phyloP scores from a whole-genome alignment of 2,113 vertebrate genomes.

The Alethe castanea region DNA sequence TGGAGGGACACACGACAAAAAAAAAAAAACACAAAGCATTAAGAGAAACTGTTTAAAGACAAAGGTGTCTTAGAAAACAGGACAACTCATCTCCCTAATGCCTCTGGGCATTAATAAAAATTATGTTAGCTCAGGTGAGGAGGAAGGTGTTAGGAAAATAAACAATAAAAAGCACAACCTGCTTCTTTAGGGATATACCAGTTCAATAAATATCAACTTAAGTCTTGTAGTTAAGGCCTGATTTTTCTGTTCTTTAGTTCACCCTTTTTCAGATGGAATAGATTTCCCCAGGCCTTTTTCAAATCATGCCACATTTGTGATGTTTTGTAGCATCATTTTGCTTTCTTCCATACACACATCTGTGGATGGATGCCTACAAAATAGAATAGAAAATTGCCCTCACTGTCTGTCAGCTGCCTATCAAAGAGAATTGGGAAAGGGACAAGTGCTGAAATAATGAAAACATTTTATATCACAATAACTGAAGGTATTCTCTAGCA shows the following conservation, averaged over 20 bases:
- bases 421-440: background rate
- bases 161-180: background rate
- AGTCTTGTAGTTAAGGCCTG: background rate
- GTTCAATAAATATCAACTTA: background rate
- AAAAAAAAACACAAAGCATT: background rate
- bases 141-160: background rate
- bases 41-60: background rate
- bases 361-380: background rate
- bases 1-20: background rate
- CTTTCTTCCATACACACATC: background rate
- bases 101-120: background rate
- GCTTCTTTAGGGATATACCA: background rate
- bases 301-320: background rate
- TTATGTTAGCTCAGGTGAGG: background rate
- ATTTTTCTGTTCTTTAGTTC: conserved; percentile 3
- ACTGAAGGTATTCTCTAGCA: background rate
- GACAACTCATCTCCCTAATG: background rate
- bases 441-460: background rate
- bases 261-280: background rate
- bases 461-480: background rate
- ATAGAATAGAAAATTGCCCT: background rate
- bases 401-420: background rate
- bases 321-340: background rate
- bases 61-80: background rate
- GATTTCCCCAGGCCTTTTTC: background rate